Evolutionary conservation across 2,113 vertebrate species (phyloP).

Genomic region (Australoheros scitulus): DNA sequence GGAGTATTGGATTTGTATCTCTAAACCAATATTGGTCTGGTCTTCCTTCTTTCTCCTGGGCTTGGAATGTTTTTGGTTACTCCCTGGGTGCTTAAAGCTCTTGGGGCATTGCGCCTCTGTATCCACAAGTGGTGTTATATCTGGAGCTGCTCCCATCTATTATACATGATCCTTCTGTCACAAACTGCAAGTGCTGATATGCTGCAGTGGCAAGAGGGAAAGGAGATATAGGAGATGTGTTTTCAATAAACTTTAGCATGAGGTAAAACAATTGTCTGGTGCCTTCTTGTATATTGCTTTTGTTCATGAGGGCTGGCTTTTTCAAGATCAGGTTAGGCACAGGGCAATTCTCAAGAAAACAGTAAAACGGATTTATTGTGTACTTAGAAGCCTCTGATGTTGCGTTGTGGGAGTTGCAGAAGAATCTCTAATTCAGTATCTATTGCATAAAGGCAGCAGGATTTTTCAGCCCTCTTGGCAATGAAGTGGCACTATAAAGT

Average conservation of each 20-base stretch:
- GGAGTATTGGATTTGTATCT: neutral
- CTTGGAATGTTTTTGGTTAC: neutral
- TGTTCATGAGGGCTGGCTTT: conserved; percentile 23
- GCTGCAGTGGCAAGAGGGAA: neutral
- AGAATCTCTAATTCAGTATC: conserved; percentile 22
- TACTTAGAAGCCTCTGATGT: conserved; percentile 16
- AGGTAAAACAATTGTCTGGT: neutral
- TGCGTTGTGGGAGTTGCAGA: conserved; percentile 22
- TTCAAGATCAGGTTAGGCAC: neutral
- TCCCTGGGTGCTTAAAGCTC: conserved; percentile 7
- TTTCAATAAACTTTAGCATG: neutral
- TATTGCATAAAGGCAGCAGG: conserved; percentile 1
- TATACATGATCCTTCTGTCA: conserved; percentile 25
- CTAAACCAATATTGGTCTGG: neutral
- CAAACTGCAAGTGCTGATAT: conserved; percentile 24
- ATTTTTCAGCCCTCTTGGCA: conserved; percentile 7
- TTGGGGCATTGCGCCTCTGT: neutral
- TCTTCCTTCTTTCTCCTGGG: neutral
- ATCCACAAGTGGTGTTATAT: conserved; percentile 15
- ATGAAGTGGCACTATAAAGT: neutral
- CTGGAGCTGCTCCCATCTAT: conserved; percentile 20
- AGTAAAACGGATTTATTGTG: conserved; percentile 47
- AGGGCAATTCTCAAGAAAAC: conserved; percentile 29
- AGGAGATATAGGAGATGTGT: neutral
- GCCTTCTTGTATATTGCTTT: conserved; percentile 11